phyloP scores from a whole-genome alignment of 35 echinoderm and acorn worm species.

The Ophiothrix spiculata region DNA sequence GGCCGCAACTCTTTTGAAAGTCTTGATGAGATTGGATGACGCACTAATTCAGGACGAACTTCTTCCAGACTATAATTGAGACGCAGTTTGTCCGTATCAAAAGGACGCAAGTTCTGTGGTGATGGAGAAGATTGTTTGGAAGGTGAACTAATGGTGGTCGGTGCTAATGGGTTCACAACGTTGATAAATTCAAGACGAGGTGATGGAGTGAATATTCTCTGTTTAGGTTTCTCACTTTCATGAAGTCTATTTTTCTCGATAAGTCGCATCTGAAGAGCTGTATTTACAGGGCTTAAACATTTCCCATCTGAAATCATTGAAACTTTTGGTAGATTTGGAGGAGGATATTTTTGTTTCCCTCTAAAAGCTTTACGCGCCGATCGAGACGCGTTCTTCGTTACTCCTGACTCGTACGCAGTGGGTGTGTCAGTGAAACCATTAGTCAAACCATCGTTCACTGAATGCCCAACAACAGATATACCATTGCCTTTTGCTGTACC shows the following conservation, averaged over 20 bases:
- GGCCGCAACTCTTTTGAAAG: neutral
- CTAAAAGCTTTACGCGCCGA: neutral
- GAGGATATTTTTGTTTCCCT: neutral
- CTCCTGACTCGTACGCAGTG: neutral
- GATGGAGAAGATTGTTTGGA: neutral
- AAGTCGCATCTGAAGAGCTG: conserved; percentile 23
- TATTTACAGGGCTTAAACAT: neutral
- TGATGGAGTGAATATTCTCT: neutral
- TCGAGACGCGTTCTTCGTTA: neutral
- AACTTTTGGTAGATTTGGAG: neutral
- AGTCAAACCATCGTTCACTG: neutral
- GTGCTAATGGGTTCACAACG: neutral
- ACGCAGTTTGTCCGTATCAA: conserved; percentile 48
- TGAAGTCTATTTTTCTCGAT: conserved; percentile 41
- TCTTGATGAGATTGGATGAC: conserved; percentile 5
- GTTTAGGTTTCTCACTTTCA: conserved; percentile 12
- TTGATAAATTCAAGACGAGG: conserved; percentile 35
- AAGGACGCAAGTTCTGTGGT: neutral
- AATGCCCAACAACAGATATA: conserved; percentile 25
- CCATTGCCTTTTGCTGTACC: neutral
- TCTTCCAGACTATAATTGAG: conserved; percentile 59
- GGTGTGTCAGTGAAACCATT: neutral
- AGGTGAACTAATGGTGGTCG: neutral
- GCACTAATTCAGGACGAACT: conserved; percentile 40
- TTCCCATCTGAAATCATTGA: neutral